These are phyloP conservation scores for Silurus meridionalis DNA, from an alignment of 2,113 vertebrate genomes.

Conservation along the genomic window DNA sequence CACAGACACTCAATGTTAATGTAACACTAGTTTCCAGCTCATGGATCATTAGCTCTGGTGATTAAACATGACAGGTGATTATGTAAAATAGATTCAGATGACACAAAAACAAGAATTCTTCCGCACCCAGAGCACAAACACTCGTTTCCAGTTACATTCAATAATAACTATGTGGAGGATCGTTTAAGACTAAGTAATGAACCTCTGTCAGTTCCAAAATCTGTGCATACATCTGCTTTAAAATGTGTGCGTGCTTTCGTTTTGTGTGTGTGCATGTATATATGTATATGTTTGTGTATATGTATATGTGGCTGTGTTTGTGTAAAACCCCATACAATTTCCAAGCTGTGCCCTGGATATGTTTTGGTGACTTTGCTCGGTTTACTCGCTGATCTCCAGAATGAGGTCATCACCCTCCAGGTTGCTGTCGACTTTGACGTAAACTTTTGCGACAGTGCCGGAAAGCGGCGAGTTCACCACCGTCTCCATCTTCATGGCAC, in stretches of 20 bases:
- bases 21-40: slow-evolving; percentile 30
- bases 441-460: slow-evolving; percentile 78
- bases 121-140: slow-evolving; percentile 22
- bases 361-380: not conserved
- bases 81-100: slow-evolving; percentile 13
- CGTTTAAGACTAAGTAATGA: slow-evolving; percentile 25
- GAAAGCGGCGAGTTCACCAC: slow-evolving; percentile 86
- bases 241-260: not conserved
- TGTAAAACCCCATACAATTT: not conserved
- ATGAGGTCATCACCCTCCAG: slow-evolving; percentile 92
- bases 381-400: slow-evolving; percentile 80
- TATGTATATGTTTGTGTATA: not conserved
- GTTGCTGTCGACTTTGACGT: slow-evolving; percentile 76
- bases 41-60: slow-evolving; percentile 39
- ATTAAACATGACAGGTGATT: slow-evolving; percentile 40
- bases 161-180: slow-evolving; percentile 11
- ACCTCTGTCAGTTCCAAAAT: not conserved
- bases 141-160: slow-evolving; percentile 24
- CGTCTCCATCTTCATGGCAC: slow-evolving; percentile 95
- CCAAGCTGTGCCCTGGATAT: not conserved
- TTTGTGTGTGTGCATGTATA: slow-evolving; percentile 8
- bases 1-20: slow-evolving; percentile 30
- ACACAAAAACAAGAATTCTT: not conserved
- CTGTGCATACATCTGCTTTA: not conserved
- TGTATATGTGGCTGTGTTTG: slow-evolving; percentile 11